These are phyloP conservation scores for Villa cingulata DNA, from an alignment of 2,888 invertebrate species.

Conservation along the genomic window DNA sequence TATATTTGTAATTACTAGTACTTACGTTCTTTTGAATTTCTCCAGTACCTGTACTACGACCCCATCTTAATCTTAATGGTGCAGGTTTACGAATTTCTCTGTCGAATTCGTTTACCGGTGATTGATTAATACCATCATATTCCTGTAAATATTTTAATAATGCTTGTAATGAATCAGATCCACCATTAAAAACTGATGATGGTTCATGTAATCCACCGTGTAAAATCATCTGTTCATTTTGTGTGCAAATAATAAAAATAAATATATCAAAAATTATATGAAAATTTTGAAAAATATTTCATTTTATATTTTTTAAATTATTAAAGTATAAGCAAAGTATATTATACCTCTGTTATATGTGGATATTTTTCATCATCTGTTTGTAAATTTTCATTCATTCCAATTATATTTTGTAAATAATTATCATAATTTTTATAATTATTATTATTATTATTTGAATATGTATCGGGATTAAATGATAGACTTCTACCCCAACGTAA, in stretches of 20 bases:
- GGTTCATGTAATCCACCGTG: no score
- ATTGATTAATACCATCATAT: conserved; percentile 17
- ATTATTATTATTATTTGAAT: no score
- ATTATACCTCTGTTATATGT: neutral
- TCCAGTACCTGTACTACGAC: conserved; percentile 26
- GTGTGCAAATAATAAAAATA: no score
- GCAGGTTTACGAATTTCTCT: conserved; percentile 28
- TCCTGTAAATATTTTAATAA: conserved; percentile 23
- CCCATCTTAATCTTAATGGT: conserved; percentile 32
- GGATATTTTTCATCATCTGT: neutral
- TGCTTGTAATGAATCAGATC: conserved; percentile 9
- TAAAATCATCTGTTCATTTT: neutral
- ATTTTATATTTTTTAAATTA: neutral
- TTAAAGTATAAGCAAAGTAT: no score
- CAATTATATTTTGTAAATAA: neutral
- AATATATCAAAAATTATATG: no score
- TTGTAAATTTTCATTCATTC: neutral
- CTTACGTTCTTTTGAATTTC: neutral
- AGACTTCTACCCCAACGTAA: conserved; percentile 10
- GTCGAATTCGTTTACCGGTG: conserved; percentile 14
- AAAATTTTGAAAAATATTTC: no score
- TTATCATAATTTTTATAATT: neutral
- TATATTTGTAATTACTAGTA: neutral
- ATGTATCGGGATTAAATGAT: neutral
- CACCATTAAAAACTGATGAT: neutral